phyloP scores from a whole-genome alignment of 2,888 invertebrate species.

The Leucophenga montana region DNA sequence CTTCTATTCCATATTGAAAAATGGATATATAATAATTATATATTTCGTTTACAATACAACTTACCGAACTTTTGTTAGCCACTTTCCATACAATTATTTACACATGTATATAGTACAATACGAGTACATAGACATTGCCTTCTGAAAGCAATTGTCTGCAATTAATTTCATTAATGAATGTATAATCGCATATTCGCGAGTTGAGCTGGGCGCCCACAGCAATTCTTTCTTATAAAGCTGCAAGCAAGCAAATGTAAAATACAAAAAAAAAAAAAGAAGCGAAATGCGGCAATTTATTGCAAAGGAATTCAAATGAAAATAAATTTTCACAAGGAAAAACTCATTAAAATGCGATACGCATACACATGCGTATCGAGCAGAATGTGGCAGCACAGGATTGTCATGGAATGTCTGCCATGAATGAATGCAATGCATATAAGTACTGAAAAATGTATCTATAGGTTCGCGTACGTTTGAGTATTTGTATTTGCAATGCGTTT shows the following conservation, averaged over 20 bases:
- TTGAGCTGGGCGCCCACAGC: slow-evolving; percentile 32
- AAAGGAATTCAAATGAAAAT: slow-evolving; percentile 65
- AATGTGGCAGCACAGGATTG: slow-evolving; percentile 30
- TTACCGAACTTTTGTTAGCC: no score
- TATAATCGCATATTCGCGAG: slow-evolving; percentile 66
- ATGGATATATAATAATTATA: no score
- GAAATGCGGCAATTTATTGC: slow-evolving; percentile 41
- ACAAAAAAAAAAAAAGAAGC: slow-evolving; percentile 30
- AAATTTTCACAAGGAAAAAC: slow-evolving; percentile 68
- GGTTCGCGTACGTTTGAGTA: slow-evolving; percentile 50
- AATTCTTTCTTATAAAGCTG: neutral
- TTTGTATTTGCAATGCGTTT: slow-evolving; percentile 40
- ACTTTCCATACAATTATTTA: neutral
- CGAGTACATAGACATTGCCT: neutral
- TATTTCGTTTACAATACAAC: no score
- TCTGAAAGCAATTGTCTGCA: slow-evolving; percentile 57
- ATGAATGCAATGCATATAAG: slow-evolving; percentile 27
- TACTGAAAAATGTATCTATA: neutral
- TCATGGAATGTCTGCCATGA: slow-evolving; percentile 23
- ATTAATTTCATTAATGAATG: slow-evolving; percentile 67
- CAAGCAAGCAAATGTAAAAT: slow-evolving; percentile 16
- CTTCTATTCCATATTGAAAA: no score
- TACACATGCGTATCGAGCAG: slow-evolving; percentile 29
- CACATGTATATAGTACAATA: slow-evolving; percentile 23
- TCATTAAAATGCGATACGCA: slow-evolving; percentile 61